Evolutionary conservation across 2,113 vertebrate species (phyloP).

Genomic region (Leptodactylus fuscus): DNA sequence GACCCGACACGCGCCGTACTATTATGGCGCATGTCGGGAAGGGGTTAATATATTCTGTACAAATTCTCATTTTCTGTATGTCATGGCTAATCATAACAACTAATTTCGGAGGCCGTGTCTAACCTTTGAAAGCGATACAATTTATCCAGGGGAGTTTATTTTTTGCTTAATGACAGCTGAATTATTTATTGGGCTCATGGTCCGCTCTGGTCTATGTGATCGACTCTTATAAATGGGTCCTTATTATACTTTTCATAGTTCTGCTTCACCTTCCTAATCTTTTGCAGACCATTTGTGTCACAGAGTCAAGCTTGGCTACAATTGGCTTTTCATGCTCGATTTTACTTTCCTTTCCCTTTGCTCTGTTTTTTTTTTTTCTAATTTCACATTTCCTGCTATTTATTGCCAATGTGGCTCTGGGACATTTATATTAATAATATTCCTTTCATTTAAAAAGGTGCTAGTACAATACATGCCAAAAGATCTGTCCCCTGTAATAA

Average conservation of each 20-base stretch:
- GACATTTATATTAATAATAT: constrained; percentile 47
- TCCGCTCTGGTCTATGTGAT: background rate
- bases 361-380: too few relatives aligned
- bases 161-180: background rate
- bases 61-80: background rate
- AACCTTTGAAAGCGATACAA: background rate
- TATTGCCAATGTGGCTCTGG: constrained; percentile 14
- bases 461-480: constrained; percentile 49
- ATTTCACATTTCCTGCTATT: constrained; percentile 35
- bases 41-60: too few relatives aligned
- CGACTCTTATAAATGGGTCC: background rate
- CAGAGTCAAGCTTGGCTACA: background rate
- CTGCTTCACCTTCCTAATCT: background rate
- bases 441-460: constrained; percentile 41
- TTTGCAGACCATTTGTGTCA: background rate
- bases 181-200: background rate
- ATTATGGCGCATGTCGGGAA: too few relatives aligned
- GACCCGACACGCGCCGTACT: too few relatives aligned
- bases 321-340: background rate
- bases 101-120: background rate
- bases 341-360: background rate
- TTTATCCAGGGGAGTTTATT: too few relatives aligned
- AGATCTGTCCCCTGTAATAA: constrained; percentile 46
- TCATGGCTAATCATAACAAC: background rate
- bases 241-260: background rate